Base-by-base conservation (phyloP, 2,888 invertebrate genomes). In the Pammene fasciana region DNA sequence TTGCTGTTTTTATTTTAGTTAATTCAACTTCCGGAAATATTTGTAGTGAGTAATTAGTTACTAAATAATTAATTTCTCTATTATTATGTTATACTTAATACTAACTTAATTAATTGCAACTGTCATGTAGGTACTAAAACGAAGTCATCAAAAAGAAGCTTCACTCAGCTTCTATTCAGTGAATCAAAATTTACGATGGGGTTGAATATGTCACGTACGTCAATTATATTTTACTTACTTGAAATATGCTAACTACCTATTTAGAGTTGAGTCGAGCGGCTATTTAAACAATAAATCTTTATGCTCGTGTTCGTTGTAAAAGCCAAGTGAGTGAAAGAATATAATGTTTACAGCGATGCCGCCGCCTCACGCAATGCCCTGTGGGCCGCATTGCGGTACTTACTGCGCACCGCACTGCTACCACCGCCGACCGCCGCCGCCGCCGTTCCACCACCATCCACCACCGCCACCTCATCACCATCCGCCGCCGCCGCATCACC, bases 361-460 rank as follows among this genome's bases (percentile, higher is more conserved):
- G 2, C 87, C 88, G 0, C 89, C 87, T 0, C 85, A 87, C 77
- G 76, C 78, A 3, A 60, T 78, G 34, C 88, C 88, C 0, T 89
- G 89, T 71, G 88, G 89, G 0, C 86, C 88, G 0, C 75, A 78
- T 73, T 89, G 89, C 68, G 85, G 87, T 0, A 45, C 26, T 4
- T 72, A 73, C 72, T 89, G 89, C 72, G 78, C 78, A 0, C 87
- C 89, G 0, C 83, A 85, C 75, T 89, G 89, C 76, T 82, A 80
- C 73, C 75, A 78, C 73, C 77, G 78, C 41, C 64, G 74, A n/a
- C 70, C 75, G 34, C 72, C 72, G 14, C 77, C 71, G 38, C 76
- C 74, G 14, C 70, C 59, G 13, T 43, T 64, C 7, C 76, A 72
- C 61, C 73, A 70, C 36, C 77, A 75, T 5, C 80, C 75, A 16